Evolutionary conservation across 2,113 vertebrate genomes (phyloP), one percentile per base, ranked within the genome.

Genomic region (Ptilonorhynchus violaceus): DNA sequence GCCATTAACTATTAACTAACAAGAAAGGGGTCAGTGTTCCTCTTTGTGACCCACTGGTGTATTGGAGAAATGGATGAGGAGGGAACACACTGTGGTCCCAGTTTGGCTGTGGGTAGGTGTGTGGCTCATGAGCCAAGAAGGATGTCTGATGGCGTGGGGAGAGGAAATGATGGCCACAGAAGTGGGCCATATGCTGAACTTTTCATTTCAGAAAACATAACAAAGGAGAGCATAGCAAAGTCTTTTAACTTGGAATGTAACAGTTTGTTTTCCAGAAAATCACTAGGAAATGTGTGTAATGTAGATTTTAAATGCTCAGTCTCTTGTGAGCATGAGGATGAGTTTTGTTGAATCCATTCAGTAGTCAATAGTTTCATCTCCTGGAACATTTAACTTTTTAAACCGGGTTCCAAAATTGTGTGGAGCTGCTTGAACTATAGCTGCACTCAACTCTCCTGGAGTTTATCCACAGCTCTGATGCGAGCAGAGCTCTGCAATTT

Each of bases 61-160:
- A 3, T 33, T 10, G 47, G 22, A 37, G 46, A 41, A 60, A 22
- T 12, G 28, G 37, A 19, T 53, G 58, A 10, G 30, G 25, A 59
- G 30, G 33, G 39, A 44, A 22, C 0, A 1, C 0, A 0, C 20
- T 47, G 59, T 0, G 6, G 24, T 75, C 25, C 37, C 24, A 33
- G 27, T 15, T 42, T 67, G 37, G 23, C 60, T 4, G 2, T 20
- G 37, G 41, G n/a, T 22, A 30, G 58, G 14, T 30, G 17, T 49
- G 50, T 30, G 33, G 41, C 59, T 73, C 5, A 0, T 41, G 13
- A 46, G 6, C 30, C 1, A 16, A 44, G 44, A 41, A 39, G 46
- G 14, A 20, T 49, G 13, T 24, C 42, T 3, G 1, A 3, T 37
- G 19, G 68, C 27, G 13, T 42, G 42, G 42, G 42, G 42, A 42